Conservation (phyloP, 2,797 vertebrate species). For the Pteropus rufus region DNA sequence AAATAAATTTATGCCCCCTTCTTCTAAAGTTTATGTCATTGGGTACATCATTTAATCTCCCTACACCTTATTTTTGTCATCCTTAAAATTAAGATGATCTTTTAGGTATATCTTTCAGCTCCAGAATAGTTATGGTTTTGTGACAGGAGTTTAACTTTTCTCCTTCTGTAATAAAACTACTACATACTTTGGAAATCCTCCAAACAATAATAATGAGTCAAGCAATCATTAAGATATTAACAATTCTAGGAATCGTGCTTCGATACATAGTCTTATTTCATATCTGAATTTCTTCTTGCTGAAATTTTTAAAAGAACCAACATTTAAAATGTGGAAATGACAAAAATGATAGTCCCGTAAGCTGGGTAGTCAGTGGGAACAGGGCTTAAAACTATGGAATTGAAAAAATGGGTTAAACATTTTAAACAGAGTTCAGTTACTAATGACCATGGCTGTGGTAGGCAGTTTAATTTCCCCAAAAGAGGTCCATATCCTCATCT, state of each 20-base stretch:
- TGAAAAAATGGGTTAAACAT: constrained; percentile 11
- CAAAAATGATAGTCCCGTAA: neutral
- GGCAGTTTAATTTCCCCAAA: neutral
- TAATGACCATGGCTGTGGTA: neutral
- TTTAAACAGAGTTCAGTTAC: constrained; percentile 10
- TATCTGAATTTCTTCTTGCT: neutral
- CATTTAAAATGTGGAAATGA: neutral
- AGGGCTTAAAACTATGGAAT: constrained; percentile 5
- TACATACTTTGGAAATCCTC: neutral
- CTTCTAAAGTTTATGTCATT: neutral
- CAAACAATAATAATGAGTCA: neutral
- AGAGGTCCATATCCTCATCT: neutral
- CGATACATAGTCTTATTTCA: neutral
- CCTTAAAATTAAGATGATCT: constrained; percentile 16
- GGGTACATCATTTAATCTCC: constrained; percentile 13
- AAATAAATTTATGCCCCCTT: neutral
- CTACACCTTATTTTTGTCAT: neutral
- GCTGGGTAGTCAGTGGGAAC: neutral
- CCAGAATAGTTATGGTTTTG: neutral
- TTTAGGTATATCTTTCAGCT: neutral
- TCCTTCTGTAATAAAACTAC: neutral
- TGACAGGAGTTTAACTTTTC: neutral
- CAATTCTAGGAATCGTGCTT: neutral
- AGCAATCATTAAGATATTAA: constrained; percentile 4
- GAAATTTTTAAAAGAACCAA: neutral